Evolutionary conservation across 2,113 vertebrate species (phyloP), one percentile per base, ranked within the genome.

Genomic region (Diglossa brunneiventris): DNA sequence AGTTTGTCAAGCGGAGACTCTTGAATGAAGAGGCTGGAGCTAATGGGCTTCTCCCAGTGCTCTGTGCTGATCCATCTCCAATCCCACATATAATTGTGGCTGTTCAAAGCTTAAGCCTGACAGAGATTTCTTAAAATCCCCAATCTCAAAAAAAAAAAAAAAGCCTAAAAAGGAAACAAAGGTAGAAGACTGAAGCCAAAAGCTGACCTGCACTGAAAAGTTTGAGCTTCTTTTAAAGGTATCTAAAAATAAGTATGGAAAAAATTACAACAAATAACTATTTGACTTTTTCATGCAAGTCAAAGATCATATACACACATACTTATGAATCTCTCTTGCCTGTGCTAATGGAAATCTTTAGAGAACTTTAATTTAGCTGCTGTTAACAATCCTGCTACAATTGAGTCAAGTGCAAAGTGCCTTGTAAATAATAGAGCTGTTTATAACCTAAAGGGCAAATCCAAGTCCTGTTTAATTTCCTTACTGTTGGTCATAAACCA

Each of bases 371-470:
- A 81, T 81, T 92, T 83, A 80, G 62, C 28, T 61, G 64, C 53
- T 87, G 79, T 88, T 93, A 94, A 91, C 66, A 50, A 55, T 79
- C 56, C 50, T 91, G 62, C 80, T 95, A 77, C 78, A 93, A 52
- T 0, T 55, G 50, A 88, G 41, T 67, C 67, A 70, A 96, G 88
- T 75, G 82, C 68, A 86, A 93, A 90, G 59, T 64, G 64, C 6
- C 1, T 30, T 95, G 79, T 86, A 88, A 93, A 86, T 93, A 74
- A 72, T 53, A n/a, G 72, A 81, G 61, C 33, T 94, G 88, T 95
- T 96, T 93, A 89, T 89, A 97, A 95, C 52, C 66, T 88, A 83
- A 93, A 96, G 79, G 83, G 64, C 52, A 95, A 90, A 92, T 89
- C 72, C 84, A 92, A 97, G 83, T 67, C 83, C 70, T 76, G 18